These are phyloP conservation scores for Jacana jacana DNA, from an alignment of 2,113 vertebrate species.

Conservation along the genomic window DNA sequence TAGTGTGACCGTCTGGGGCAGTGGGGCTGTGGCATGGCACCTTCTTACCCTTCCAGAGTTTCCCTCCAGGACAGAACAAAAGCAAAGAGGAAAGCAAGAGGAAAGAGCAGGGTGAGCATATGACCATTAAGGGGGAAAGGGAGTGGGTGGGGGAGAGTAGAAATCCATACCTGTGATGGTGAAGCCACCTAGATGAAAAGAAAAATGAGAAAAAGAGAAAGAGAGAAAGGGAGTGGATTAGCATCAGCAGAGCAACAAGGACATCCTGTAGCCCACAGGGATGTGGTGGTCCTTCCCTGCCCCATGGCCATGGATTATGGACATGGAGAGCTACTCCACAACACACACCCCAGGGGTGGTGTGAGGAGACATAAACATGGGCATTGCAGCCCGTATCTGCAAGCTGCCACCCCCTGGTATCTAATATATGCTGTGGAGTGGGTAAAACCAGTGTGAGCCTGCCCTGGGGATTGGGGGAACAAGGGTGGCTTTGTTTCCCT, in stretches of 20 bases:
- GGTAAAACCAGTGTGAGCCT: neutral
- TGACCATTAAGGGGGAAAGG: neutral
- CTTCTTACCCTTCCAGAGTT: conserved; percentile 79
- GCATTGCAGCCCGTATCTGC: neutral
- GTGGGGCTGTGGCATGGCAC: fast-evolving
- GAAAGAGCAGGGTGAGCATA: conserved; percentile 23
- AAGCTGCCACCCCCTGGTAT: neutral
- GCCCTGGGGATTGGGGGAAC: no score
- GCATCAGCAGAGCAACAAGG: neutral
- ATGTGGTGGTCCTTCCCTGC: neutral
- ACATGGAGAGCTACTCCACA: neutral
- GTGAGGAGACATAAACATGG: neutral
- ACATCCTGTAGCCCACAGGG: neutral
- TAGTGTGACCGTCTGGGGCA: neutral
- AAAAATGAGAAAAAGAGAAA: conserved; percentile 17
- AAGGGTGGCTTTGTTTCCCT: neutral
- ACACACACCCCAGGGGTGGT: neutral
- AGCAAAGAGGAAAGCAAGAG: conserved; percentile 54
- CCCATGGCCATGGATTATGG: neutral
- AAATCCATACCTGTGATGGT: conserved; percentile 83
- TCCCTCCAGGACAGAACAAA: conserved; percentile 72
- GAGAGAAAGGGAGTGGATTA: conserved; percentile 60
- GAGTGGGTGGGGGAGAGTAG: neutral
- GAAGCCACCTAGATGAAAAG: conserved; percentile 78
- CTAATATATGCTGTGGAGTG: neutral